Percentiles rank a stretch among this genome's conserved stretches.
Conservation (phyloP, 2,888 invertebrate species). For the Erebia aethiops region DNA sequence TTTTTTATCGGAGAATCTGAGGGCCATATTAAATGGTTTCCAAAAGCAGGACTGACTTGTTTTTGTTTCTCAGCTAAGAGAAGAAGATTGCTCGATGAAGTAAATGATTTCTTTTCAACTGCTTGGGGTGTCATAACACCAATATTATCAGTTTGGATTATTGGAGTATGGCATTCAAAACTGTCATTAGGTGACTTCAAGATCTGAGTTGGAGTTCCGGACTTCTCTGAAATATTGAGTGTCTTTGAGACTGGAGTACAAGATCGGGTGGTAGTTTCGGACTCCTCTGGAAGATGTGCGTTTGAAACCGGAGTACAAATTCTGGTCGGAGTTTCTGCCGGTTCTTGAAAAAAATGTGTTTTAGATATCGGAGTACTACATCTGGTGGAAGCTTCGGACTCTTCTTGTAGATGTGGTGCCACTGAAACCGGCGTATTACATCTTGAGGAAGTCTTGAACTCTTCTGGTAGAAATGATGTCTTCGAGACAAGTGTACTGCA, state of each 20-base stretch:
- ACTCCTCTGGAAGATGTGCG: constrained; percentile 17
- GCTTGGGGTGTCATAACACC: too few species aligned
- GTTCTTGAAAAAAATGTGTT: constrained; percentile 9
- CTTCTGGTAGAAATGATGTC: constrained; percentile 4
- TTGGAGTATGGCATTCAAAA: constrained; percentile 14
- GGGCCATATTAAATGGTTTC: not conserved
- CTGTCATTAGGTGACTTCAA: constrained; percentile 7
- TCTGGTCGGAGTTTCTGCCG: constrained; percentile 14
- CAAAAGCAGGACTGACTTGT: constrained; percentile 12
- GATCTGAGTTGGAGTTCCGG: too few species aligned
- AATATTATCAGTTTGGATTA: too few species aligned
- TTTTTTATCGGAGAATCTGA: too few species aligned
- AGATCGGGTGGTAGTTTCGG: constrained; percentile 4
- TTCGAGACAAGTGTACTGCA: constrained; percentile 4
- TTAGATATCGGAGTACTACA: constrained; percentile 11
- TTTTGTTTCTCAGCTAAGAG: constrained; percentile 14
- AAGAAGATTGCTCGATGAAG: constrained; percentile 16
- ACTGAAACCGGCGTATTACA: too few species aligned
- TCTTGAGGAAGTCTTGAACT: constrained; percentile 1
- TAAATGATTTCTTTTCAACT: not conserved
- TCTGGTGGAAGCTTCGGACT: not conserved
- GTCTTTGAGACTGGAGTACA: constrained; percentile 2
- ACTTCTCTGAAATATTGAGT: too few species aligned
- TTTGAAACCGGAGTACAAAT: constrained; percentile 12
- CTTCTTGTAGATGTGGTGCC: too few species aligned